Evolutionary conservation across 2,888 invertebrate species (phyloP).

Genomic region (Ptilodon capucinus): DNA sequence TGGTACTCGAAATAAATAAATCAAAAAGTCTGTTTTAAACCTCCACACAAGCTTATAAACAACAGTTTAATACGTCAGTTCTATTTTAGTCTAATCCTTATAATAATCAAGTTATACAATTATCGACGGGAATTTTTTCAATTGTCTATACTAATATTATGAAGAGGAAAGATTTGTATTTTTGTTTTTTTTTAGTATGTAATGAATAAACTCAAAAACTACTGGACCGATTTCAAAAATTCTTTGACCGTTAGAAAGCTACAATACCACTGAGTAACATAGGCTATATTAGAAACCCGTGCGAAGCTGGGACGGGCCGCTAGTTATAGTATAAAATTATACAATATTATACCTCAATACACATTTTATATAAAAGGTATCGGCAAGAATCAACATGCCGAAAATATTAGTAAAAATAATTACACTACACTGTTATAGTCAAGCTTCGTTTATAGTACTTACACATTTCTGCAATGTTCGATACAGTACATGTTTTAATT

Average conservation of each 20-base stretch:
- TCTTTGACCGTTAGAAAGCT: too few relatives aligned
- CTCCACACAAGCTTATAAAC: slow-evolving; percentile 14
- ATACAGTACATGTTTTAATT: neutral
- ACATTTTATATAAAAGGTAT: neutral
- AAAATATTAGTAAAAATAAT: neutral
- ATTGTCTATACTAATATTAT: neutral
- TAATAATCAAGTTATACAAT: neutral
- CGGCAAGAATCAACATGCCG: neutral
- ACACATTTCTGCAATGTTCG: neutral
- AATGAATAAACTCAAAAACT: too few relatives aligned
- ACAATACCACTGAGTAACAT: too few relatives aligned
- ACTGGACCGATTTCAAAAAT: too few relatives aligned
- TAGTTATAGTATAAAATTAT: neutral
- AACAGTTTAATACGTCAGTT: slow-evolving; percentile 1
- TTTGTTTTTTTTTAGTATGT: too few relatives aligned
- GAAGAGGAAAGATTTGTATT: too few relatives aligned
- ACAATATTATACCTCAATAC: neutral
- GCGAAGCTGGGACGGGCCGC: too few relatives aligned
- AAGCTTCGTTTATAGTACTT: neutral
- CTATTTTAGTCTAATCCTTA: neutral
- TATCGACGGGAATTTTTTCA: neutral
- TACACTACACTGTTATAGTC: neutral
- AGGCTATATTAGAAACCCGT: too few relatives aligned
- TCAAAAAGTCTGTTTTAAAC: slow-evolving; percentile 20
- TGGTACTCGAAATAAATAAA: neutral